phyloP scores from a whole-genome alignment of 2,888 invertebrate genomes.

The Silvanus unidentatus region DNA sequence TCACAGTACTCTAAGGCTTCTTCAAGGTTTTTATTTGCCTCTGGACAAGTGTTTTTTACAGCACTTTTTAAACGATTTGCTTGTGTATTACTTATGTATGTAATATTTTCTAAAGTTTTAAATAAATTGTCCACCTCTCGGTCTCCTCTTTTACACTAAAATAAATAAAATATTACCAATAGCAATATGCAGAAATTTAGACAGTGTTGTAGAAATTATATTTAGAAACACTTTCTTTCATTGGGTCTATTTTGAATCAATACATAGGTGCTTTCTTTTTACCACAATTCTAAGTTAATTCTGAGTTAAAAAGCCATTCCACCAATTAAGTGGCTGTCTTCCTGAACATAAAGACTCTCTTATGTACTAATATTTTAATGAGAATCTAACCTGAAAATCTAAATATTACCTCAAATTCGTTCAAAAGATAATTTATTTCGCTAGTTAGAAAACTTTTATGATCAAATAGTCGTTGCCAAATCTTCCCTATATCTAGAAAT shows the following conservation, averaged over 20 bases:
- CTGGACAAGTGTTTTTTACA: conserved; percentile 56
- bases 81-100: conserved; percentile 71
- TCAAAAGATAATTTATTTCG: conserved; percentile 75
- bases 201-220: too few species aligned
- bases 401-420: conserved; percentile 73
- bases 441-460: conserved; percentile 81
- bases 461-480: conserved; percentile 81
- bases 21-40: conserved; percentile 59
- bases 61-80: conserved; percentile 61
- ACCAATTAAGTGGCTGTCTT: too few species aligned
- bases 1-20: conserved; percentile 60
- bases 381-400: conserved; percentile 23
- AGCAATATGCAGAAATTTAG: background rate
- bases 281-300: too few species aligned
- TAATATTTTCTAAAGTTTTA: conserved; percentile 67
- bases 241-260: too few species aligned
- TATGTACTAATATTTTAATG: conserved; percentile 6
- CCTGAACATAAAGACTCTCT: too few species aligned
- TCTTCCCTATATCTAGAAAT: conserved; percentile 68
- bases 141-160: conserved; percentile 70
- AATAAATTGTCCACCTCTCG: conserved; percentile 75
- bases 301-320: too few species aligned
- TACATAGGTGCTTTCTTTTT: too few species aligned
- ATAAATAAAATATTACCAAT: conserved; percentile 17
- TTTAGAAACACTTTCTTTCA: too few species aligned